Conservation (phyloP, 2,797 vertebrate genomes). For the Alauda arvensis region DNA sequence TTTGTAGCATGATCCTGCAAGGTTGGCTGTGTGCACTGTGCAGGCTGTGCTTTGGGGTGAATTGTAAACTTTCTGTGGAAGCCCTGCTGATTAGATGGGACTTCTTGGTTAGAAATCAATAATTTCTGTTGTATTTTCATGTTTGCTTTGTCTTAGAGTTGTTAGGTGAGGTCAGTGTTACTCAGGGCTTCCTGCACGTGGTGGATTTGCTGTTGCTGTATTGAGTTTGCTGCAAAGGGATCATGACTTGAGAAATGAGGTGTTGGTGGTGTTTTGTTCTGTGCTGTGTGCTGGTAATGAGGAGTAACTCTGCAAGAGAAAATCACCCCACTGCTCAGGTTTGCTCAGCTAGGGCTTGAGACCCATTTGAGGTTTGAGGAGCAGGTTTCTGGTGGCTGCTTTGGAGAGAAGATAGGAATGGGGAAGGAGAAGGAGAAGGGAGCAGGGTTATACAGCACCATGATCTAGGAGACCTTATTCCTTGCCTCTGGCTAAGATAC, state of each 20-base stretch:
- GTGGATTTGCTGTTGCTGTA: background rate
- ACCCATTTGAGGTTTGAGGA: background rate
- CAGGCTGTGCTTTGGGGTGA: background rate
- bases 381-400: background rate
- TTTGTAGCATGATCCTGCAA: background rate
- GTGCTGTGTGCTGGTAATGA: background rate
- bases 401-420: background rate
- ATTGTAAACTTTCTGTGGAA: background rate
- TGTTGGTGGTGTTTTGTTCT: background rate
- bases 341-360: background rate
- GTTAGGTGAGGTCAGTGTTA: background rate
- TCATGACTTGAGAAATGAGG: background rate
- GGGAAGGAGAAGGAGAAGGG: background rate
- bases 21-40: background rate
- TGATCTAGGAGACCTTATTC: background rate
- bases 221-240: background rate
- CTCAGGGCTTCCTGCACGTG: background rate
- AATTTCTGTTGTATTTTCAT: background rate
- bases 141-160: background rate
- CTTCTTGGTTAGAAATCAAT: background rate
- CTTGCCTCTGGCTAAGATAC: background rate
- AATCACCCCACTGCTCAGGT: background rate
- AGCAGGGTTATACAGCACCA: background rate
- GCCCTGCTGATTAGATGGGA: background rate
- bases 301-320: background rate